Evolutionary conservation across 2,888 invertebrate genomes (phyloP), one percentile per base, ranked within the genome.

Genomic region (Anoplius nigerrimus): DNA sequence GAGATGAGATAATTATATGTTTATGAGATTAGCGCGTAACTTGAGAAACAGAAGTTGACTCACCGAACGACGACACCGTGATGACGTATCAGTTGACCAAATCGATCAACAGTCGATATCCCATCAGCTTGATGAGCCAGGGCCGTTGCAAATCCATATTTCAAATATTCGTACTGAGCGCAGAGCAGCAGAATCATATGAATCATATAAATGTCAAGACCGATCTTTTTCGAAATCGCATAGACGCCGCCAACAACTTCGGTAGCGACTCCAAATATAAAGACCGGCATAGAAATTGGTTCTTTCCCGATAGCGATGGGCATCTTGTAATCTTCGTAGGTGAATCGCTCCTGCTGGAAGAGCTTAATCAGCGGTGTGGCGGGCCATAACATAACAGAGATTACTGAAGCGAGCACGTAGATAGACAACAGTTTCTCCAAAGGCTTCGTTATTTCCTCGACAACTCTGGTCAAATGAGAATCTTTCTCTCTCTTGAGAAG

Each of bases 141-240:
- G 34, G 76, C 61, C 16, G 22, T n/a, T 2, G 64, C 58, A 0
- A 82, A 54, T 18, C 75, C 68, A 0, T 46, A 45, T 8, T 69
- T 66, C 5, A 82, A 54, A 48, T 76, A 83, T 24, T 65, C 71
- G 59, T 81, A 83, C 13, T 83, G 74, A 2, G 78, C 77, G 0
- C 81, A 75, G 20, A 81, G 22, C 4, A 83, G 20, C 0, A 75
- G 58, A 15, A 84, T 71, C 13, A 76, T 52, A 42, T 84, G 68
- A 46, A 76, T 78, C 8, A 74, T 67, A 34, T 84, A 84, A 8
- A 82, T 3, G 34, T 84, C 83, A 0, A 80, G 46, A 8, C 75
- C 51, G 11, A 67, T 62, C 51, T 83, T 82, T 21, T 71, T 77
- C 0, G 67, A 5, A 0, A 79, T 69, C 2, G 64, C 20, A 24